These are phyloP conservation scores for Mechanitis mazaeus DNA, from an alignment of 2,888 invertebrate genomes.

Conservation along the genomic window DNA sequence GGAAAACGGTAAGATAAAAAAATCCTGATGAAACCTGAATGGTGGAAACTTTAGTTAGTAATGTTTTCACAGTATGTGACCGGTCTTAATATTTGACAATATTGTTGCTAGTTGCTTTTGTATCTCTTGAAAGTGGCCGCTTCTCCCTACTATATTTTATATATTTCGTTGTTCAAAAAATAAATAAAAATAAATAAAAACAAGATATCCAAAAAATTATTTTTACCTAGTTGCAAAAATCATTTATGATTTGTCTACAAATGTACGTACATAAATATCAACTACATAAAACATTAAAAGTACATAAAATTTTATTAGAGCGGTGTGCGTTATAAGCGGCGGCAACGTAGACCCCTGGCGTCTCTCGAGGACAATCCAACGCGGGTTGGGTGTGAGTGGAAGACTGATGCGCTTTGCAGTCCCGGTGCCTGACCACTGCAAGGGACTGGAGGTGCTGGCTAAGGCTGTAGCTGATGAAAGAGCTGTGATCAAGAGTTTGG, in stretches of 20 bases:
- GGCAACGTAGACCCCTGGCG: slow-evolving; percentile 90
- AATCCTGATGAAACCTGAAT: slow-evolving; percentile 84
- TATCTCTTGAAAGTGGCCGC: too few species aligned
- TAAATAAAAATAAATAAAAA: too few species aligned
- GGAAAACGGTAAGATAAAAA: slow-evolving; percentile 83
- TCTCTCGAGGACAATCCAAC: slow-evolving; percentile 84
- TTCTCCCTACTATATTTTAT: too few species aligned
- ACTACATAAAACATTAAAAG: background rate
- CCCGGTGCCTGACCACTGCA: slow-evolving; percentile 83
- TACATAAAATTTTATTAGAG: slow-evolving; percentile 58
- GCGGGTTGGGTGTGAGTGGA: slow-evolving; percentile 86
- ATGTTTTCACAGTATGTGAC: too few species aligned
- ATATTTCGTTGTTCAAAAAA: too few species aligned
- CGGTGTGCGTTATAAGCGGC: slow-evolving; percentile 85
- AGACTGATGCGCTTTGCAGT: slow-evolving; percentile 82
- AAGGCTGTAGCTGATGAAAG: slow-evolving; percentile 54
- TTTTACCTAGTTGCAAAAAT: too few species aligned
- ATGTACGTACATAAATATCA: background rate
- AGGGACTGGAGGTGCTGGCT: slow-evolving; percentile 82
- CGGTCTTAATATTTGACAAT: too few species aligned
- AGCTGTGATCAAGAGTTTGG: slow-evolving; percentile 59
- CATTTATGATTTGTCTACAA: too few species aligned
- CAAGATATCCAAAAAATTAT: too few species aligned
- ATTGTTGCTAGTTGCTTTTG: too few species aligned
- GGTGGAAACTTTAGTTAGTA: too few species aligned